Base-by-base conservation (phyloP, 2,113 vertebrate species). In the Pelecanus crispus region DNA sequence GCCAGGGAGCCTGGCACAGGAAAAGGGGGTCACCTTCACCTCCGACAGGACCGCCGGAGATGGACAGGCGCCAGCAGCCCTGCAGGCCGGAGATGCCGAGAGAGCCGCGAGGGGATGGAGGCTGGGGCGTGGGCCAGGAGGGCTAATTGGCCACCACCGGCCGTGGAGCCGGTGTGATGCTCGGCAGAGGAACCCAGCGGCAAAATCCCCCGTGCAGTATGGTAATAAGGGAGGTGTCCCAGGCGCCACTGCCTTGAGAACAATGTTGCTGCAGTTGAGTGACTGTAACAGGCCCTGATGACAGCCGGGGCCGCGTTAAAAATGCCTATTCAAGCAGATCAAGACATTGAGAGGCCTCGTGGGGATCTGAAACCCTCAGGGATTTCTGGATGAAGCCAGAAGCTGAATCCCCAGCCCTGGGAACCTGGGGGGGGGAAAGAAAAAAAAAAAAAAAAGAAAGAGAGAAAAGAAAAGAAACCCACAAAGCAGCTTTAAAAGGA, bases 181-280 rank as follows among this genome's bases (percentile, higher is more conserved):
- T 84, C 38, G 1, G 82, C 2, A 5, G 36, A 83, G 66, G 74
- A 79, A 86, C 15, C 80, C 77, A 8, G 80, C 5, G 14, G 92
- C 86, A 36, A 79, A 92, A 85, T 62, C 68, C 80, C 68, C 72
- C 3, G n/a, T 6, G 88, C 11, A 0, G 19, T 84, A 95, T 90
- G 89, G 95, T 70, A 95, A 97, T 91, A 81, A 94, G 89, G 92
- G 95, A 95, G 89, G 91, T 80, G 97, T 95, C 94, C 93, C 8
- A 4, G 93, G 90, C 44, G 32, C 91, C 10, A 21, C 92, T 17
- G 90, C 92, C 82, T 22, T 4, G 52, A 97, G 96, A 97, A 96
- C 94, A 96, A 96, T 94, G 97, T 96, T 91, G 92, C 95, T 58
- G 97, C 95, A 95, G 95, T 94, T 95, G 92, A 97, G 95, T 95